phyloP scores from a whole-genome alignment of 2,888 invertebrate species.

The Malacosoma neustria region DNA sequence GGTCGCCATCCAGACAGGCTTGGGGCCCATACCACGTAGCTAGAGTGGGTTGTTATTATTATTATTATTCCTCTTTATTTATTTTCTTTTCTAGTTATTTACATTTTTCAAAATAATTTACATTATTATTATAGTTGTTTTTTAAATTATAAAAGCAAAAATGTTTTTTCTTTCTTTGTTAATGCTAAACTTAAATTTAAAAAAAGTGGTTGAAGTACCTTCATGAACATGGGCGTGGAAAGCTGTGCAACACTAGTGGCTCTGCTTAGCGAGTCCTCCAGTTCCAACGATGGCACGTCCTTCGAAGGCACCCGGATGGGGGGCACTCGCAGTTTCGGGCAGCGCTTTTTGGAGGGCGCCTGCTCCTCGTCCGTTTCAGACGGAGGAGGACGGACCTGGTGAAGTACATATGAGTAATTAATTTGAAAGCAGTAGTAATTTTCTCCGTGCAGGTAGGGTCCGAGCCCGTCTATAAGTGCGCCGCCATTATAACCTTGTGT shows the following conservation, averaged over 20 bases:
- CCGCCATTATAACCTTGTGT: no score
- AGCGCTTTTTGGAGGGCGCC: slow-evolving; percentile 24
- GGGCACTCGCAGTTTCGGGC: slow-evolving; percentile 32
- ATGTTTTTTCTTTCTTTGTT: neutral
- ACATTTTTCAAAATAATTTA: no score
- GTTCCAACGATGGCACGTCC: slow-evolving; percentile 27
- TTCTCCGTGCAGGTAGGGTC: no score
- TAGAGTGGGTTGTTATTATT: no score
- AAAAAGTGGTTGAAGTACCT: slow-evolving; percentile 35
- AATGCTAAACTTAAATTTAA: no score
- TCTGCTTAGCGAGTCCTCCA: slow-evolving; percentile 38
- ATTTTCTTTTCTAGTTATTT: no score
- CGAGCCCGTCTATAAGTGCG: no score
- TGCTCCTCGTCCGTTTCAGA: slow-evolving; percentile 57
- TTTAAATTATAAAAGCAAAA: neutral
- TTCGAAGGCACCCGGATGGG: slow-evolving; percentile 14
- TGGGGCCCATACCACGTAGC: no score
- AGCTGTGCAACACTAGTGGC: slow-evolving; percentile 57
- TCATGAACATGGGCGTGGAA: slow-evolving; percentile 56
- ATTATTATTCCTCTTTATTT: no score
- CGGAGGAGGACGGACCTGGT: slow-evolving; percentile 51
- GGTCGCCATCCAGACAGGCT: no score
- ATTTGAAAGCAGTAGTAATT: no score
- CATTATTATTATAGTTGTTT: neutral
- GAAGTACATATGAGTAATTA: no score